Conservation (phyloP, 1,140 invertebrate species). For the Orchesella cincta region DNA sequence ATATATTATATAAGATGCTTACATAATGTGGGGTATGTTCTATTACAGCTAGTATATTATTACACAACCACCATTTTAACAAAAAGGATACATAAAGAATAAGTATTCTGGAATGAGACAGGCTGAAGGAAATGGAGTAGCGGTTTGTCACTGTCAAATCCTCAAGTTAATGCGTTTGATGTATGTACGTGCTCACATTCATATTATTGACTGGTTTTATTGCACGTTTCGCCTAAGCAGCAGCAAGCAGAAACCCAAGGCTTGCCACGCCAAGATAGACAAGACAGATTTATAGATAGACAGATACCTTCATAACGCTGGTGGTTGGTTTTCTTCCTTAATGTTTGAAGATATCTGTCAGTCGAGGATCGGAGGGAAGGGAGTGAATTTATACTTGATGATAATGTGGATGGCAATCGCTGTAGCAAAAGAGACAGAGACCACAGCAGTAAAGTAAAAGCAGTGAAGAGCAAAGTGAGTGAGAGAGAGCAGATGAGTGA, state of each 20-base stretch:
- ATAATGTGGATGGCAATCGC: neutral
- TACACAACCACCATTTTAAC: too few relatives aligned
- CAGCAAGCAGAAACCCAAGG: too few relatives aligned
- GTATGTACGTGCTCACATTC: conserved; percentile 9
- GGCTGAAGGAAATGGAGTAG: conserved; percentile 46
- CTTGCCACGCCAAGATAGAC: neutral
- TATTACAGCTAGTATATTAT: too few relatives aligned
- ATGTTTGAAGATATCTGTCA: conserved; percentile 2
- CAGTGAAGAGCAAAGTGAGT: too few relatives aligned
- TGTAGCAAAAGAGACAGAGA: too few relatives aligned
- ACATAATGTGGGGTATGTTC: too few relatives aligned
- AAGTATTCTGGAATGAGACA: conserved; percentile 25
- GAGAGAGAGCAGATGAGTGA: too few relatives aligned
- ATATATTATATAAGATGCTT: too few relatives aligned
- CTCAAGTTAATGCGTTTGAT: conserved; percentile 47
- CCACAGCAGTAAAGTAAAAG: too few relatives aligned
- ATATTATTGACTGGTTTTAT: neutral
- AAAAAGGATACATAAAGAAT: conserved; percentile 3
- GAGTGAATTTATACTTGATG: conserved; percentile 1
- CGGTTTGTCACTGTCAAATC: conserved; percentile 48
- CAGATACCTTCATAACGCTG: neutral
- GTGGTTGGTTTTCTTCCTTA: conserved; percentile 4
- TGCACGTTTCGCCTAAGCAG: too few relatives aligned
- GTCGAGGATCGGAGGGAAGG: neutral
- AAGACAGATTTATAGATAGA: conserved; percentile 19